Percentiles rank a stretch among this genome's conserved stretches.
These are phyloP conservation scores for Goniozus legneri DNA, from an alignment of 1,140 invertebrate genomes.

Conservation along the genomic window DNA sequence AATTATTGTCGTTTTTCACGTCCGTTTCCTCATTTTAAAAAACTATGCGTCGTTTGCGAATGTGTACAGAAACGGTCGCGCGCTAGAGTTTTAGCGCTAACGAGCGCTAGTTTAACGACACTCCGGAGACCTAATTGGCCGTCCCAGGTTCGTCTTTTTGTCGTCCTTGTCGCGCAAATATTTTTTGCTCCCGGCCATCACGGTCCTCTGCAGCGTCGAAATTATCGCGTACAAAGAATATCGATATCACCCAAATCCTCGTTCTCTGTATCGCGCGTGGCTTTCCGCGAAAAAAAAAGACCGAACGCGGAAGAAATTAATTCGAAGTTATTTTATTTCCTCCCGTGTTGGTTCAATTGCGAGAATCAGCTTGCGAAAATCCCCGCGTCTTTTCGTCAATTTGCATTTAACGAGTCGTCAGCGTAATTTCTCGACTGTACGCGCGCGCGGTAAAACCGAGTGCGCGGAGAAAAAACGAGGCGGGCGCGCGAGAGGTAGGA, in stretches of 20 bases:
- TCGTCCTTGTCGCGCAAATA: background rate
- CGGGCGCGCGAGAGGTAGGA: constrained; percentile 1
- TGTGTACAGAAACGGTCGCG: too few relatives aligned
- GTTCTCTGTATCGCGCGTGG: background rate
- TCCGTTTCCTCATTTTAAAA: constrained; percentile 26
- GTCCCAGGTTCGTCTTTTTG: constrained; percentile 1
- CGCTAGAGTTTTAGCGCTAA: constrained; percentile 27
- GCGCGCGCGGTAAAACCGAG: too few relatives aligned
- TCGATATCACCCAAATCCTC: too few relatives aligned
- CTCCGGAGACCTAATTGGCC: constrained; percentile 22
- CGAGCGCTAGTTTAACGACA: constrained; percentile 27
- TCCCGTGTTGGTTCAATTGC: background rate
- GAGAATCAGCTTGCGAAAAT: background rate
- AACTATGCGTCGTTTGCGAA: too few relatives aligned
- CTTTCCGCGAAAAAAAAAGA: background rate
- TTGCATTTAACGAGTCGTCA: constrained; percentile 13
- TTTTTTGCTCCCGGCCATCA: too few relatives aligned
- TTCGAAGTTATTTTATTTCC: background rate
- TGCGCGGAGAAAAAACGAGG: too few relatives aligned
- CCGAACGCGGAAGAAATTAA: background rate
- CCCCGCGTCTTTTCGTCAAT: background rate
- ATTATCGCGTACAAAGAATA: too few relatives aligned
- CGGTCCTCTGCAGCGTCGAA: too few relatives aligned
- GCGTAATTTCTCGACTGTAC: constrained; percentile 14
- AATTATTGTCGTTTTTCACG: constrained; percentile 35